Evolutionary conservation across 2,888 invertebrate species (phyloP).

Genomic region (Tortricodes alternella): DNA sequence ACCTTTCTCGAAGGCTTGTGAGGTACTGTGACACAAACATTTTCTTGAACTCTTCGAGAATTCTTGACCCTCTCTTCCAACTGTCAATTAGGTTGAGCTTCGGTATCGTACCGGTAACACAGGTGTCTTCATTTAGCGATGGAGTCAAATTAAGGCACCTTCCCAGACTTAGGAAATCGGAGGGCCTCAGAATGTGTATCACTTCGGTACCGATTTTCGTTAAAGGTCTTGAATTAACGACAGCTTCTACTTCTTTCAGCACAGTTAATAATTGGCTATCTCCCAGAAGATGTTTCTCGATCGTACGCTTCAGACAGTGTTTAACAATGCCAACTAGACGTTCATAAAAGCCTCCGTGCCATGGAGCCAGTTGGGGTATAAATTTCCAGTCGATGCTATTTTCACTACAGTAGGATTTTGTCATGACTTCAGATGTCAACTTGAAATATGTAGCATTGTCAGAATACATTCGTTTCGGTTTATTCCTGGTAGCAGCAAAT

Average conservation of each 20-base stretch:
- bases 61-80: slow-evolving; percentile 8
- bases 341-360: slow-evolving; percentile 37
- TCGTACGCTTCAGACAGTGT: slow-evolving; percentile 10
- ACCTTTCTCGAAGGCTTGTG: too few species aligned
- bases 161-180: slow-evolving; percentile 9
- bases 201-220: slow-evolving; percentile 12
- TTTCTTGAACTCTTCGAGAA: too few species aligned
- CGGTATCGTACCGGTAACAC: neutral
- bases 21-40: too few species aligned
- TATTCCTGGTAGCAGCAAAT: slow-evolving; percentile 22
- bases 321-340: slow-evolving; percentile 18
- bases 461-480: too few species aligned
- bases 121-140: neutral
- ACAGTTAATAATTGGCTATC: slow-evolving; percentile 1
- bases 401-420: slow-evolving; percentile 4
- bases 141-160: neutral
- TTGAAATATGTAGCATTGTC: slow-evolving; percentile 33
- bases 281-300: neutral
- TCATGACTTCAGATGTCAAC: slow-evolving; percentile 26
- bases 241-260: neutral
- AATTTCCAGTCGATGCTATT: slow-evolving; percentile 33
- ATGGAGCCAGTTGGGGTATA: slow-evolving; percentile 34
- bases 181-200: slow-evolving; percentile 12
- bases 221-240: slow-evolving; percentile 3
- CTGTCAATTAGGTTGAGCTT: slow-evolving; percentile 25